phyloP scores from a whole-genome alignment of 1,140 invertebrate species.

The Brachionus plicatilis region DNA sequence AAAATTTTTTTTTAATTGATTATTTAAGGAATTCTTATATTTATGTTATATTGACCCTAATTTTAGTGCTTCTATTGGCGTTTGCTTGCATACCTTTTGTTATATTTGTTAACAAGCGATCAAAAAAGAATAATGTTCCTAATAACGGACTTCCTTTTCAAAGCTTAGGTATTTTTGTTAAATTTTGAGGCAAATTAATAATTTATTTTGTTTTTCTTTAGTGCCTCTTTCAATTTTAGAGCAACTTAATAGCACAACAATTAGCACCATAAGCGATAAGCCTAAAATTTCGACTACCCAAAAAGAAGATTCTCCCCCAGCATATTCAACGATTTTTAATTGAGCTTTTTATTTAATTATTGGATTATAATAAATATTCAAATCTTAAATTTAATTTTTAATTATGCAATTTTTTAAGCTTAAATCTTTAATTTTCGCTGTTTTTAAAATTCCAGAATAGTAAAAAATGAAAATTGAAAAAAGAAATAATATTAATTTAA shows the following conservation, averaged over 20 bases:
- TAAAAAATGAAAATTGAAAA: too few relatives aligned
- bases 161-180: neutral
- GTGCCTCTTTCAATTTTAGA: constrained; percentile 9
- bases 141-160: constrained; percentile 5
- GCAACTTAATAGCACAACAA: neutral
- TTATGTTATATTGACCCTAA: constrained; percentile 2
- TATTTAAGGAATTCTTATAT: constrained; percentile 23
- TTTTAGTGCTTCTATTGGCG: constrained; percentile 25
- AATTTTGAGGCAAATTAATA: neutral
- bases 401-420: too few relatives aligned
- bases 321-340: constrained; percentile 30
- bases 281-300: neutral
- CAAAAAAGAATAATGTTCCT: neutral
- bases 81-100: constrained; percentile 32
- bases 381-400: too few relatives aligned
- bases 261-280: neutral
- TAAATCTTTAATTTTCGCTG: too few relatives aligned
- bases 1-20: neutral
- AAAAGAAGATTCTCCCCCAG: constrained; percentile 5
- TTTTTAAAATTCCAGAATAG: too few relatives aligned
- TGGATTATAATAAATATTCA: too few relatives aligned
- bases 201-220: neutral
- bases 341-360: neutral
- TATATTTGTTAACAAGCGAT: constrained; percentile 25
- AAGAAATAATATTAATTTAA: too few relatives aligned